Conservation (phyloP, 2,113 vertebrate genomes). For the Ovibos moschatus region DNA sequence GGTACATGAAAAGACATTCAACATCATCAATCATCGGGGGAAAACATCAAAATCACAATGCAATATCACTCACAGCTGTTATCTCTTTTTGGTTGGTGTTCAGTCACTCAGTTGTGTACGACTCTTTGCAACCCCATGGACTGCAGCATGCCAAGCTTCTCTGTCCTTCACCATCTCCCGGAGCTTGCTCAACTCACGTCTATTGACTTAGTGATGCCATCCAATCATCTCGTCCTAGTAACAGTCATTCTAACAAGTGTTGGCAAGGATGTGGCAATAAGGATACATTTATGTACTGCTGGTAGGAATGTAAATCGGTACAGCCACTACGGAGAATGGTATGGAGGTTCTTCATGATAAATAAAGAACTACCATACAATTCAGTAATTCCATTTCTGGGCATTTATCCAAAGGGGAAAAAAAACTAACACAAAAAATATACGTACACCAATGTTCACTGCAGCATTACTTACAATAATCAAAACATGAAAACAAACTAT, state of each 20-base stretch:
- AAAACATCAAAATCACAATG: neutral
- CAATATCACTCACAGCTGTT: neutral
- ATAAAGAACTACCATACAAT: neutral
- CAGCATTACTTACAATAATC: neutral
- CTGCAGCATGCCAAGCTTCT: neutral
- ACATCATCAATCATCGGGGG: neutral
- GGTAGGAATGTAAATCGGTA: neutral
- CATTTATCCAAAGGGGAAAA: neutral
- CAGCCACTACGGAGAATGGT: neutral
- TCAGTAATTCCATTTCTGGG: neutral
- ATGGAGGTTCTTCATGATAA: neutral
- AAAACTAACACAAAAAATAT: neutral
- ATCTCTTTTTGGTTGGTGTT: neutral
- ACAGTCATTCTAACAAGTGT: neutral
- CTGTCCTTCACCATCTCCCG: neutral
- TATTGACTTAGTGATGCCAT: neutral
- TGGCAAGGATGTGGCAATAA: neutral
- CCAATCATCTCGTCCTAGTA: neutral
- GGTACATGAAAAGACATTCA: neutral
- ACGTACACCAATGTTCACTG: neutral
- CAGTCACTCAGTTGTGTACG: neutral
- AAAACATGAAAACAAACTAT: neutral
- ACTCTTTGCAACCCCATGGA: neutral
- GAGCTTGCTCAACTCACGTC: neutral
- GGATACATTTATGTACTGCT: neutral